Percentiles rank a stretch among this genome's conserved stretches.
Evolutionary conservation across 2,888 invertebrate species (phyloP).

Genomic region (Crepidodera aurea): DNA sequence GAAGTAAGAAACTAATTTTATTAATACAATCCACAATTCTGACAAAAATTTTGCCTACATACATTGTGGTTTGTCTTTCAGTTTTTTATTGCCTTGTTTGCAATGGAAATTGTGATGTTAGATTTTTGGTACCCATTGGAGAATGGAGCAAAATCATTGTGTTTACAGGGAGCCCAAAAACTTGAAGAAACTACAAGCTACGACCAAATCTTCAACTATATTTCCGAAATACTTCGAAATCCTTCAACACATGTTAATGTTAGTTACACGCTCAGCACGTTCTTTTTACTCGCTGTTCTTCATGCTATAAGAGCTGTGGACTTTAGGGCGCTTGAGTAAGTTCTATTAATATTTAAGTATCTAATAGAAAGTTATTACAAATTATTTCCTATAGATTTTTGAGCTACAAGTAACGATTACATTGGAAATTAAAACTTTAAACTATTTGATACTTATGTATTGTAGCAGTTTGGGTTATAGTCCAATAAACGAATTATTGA

Average conservation of each 20-base stretch:
- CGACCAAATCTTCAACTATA: constrained; percentile 40
- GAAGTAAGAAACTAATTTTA: constrained; percentile 51
- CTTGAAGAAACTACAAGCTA: constrained; percentile 42
- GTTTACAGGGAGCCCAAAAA: constrained; percentile 40
- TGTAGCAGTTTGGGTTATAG: no score
- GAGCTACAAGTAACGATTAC: no score
- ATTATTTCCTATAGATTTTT: no score
- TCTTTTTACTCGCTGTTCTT: constrained; percentile 47
- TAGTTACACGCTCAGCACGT: constrained; percentile 51
- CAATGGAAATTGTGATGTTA: constrained; percentile 54
- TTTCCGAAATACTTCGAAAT: constrained; percentile 44
- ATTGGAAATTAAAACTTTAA: no score
- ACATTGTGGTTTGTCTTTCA: no score
- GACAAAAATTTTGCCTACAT: no score
- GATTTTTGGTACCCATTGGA: constrained; percentile 59
- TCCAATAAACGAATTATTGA: no score
- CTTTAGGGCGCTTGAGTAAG: constrained; percentile 46
- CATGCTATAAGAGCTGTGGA: constrained; percentile 49
- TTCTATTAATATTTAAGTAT: no score
- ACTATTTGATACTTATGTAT: no score
- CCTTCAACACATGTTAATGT: constrained; percentile 44
- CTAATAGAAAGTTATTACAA: no score
- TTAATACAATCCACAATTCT: no score
- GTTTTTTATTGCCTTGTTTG: constrained; percentile 51
- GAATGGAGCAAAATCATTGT: constrained; percentile 41